Conservation (phyloP, 2,113 vertebrate genomes). For the Candoia aspera region DNA sequence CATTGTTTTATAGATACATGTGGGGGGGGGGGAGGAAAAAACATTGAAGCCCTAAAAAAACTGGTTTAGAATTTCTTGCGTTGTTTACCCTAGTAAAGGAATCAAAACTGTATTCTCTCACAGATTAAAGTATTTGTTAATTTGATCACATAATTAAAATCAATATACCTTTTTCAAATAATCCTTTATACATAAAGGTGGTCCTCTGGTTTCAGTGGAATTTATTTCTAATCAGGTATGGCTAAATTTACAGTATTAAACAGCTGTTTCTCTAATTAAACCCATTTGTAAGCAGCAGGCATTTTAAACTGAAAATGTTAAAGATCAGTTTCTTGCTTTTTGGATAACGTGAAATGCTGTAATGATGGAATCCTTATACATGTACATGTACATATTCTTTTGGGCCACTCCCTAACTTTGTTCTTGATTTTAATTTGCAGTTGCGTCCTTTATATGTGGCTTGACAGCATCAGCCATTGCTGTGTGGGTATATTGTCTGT, state of each 20-base stretch:
- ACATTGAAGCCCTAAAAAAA: neutral
- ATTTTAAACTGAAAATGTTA: neutral
- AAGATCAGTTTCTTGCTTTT: neutral
- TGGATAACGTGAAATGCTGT: neutral
- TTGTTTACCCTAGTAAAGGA: neutral
- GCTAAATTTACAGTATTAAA: neutral
- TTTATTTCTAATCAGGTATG: neutral
- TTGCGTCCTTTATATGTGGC: neutral
- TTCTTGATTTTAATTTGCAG: neutral
- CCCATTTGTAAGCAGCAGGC: neutral
- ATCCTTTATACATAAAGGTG: neutral
- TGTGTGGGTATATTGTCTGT: neutral
- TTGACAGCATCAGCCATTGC: neutral
- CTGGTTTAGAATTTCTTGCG: neutral
- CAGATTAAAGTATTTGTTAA: neutral
- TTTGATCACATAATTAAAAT: too few relatives aligned
- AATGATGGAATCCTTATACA: neutral
- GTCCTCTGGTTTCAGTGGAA: neutral
- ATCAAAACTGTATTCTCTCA: neutral
- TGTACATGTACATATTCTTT: neutral
- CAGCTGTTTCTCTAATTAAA: neutral
- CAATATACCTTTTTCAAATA: neutral
- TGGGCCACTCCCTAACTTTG: neutral
- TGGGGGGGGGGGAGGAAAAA: neutral
- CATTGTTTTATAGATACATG: neutral